A percentile compares a stretch with the other conserved stretches of the same genome.
Evolutionary conservation across 2,888 invertebrate species (phyloP).

Genomic region (Orchestes rusci): DNA sequence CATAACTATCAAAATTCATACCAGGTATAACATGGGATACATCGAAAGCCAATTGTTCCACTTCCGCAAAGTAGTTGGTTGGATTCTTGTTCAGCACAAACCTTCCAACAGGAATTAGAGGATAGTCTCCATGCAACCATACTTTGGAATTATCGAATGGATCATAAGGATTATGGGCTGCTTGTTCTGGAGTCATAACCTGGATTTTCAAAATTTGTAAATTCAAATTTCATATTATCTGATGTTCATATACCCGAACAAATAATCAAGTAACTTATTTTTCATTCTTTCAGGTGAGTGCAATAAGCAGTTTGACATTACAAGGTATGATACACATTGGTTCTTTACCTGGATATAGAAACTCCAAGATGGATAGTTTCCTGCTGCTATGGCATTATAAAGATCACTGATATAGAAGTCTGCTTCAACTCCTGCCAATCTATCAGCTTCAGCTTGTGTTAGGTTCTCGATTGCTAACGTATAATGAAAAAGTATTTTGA

Average conservation of each 20-base stretch:
- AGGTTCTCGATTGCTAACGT: conserved; percentile 65
- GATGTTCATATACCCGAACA: too few species aligned
- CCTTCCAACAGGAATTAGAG: conserved; percentile 82
- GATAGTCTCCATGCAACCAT: conserved; percentile 84
- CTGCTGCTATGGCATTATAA: conserved; percentile 77
- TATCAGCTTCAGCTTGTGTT: conserved; percentile 56
- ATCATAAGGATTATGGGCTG: conserved; percentile 71
- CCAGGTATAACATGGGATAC: conserved; percentile 79
- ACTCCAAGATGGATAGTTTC: conserved; percentile 71
- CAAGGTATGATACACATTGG: too few species aligned
- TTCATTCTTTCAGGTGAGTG: too few species aligned
- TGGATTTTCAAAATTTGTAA: conserved; percentile 48
- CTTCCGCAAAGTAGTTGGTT: conserved; percentile 87
- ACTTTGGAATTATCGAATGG: conserved; percentile 92
- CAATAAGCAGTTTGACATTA: too few species aligned
- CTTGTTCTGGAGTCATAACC: conserved; percentile 82
- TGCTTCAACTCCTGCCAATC: conserved; percentile 70
- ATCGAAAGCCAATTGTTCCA: conserved; percentile 87
- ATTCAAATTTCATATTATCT: neutral
- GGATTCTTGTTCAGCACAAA: conserved; percentile 83
- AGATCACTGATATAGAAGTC: conserved; percentile 86
- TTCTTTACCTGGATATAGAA: conserved; percentile 63
- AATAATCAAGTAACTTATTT: too few species aligned
- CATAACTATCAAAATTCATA: too few species aligned
- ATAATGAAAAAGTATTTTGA: conserved; percentile 3